Conservation (phyloP, 2,113 vertebrate species). For the Bujurquina vittata region DNA sequence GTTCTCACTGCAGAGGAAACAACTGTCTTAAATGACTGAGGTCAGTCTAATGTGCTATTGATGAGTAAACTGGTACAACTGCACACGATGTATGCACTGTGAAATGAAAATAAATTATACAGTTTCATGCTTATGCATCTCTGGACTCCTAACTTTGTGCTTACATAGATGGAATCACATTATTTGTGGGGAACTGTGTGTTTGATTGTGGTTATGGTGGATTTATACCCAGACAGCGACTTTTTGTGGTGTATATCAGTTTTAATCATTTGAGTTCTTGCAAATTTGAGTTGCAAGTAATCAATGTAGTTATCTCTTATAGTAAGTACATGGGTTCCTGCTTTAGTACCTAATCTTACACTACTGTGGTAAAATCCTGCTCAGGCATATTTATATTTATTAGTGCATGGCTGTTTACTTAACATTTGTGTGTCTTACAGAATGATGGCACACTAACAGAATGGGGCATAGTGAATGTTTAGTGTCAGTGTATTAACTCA, state of each 20-base stretch:
- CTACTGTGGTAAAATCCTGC: too few relatives aligned
- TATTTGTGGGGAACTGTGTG: neutral
- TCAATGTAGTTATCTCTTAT: too few relatives aligned
- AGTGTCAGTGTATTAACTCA: too few relatives aligned
- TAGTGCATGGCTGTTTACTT: too few relatives aligned
- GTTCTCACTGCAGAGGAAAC: slow-evolving; percentile 64
- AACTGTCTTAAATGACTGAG: slow-evolving; percentile 54
- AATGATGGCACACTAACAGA: too few relatives aligned
- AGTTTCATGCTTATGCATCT: slow-evolving; percentile 54
- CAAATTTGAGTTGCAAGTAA: too few relatives aligned
- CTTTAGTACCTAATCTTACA: too few relatives aligned
- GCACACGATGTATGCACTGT: slow-evolving; percentile 80
- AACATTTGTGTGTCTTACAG: too few relatives aligned
- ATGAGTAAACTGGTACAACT: slow-evolving; percentile 70
- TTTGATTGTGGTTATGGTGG: neutral
- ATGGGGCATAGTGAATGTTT: too few relatives aligned
- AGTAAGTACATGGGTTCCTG: too few relatives aligned
- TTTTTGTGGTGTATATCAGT: neutral
- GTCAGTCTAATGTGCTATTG: slow-evolving; percentile 70
- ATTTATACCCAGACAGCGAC: neutral
- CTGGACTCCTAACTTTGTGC: neutral
- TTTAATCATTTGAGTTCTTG: neutral
- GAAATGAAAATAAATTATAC: slow-evolving; percentile 79
- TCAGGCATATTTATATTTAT: too few relatives aligned
- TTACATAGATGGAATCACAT: neutral